A percentile compares a stretch with the other conserved stretches of the same genome.
phyloP scores from a whole-genome alignment of 1,140 invertebrate genomes.

The Trichoplusia ni region DNA sequence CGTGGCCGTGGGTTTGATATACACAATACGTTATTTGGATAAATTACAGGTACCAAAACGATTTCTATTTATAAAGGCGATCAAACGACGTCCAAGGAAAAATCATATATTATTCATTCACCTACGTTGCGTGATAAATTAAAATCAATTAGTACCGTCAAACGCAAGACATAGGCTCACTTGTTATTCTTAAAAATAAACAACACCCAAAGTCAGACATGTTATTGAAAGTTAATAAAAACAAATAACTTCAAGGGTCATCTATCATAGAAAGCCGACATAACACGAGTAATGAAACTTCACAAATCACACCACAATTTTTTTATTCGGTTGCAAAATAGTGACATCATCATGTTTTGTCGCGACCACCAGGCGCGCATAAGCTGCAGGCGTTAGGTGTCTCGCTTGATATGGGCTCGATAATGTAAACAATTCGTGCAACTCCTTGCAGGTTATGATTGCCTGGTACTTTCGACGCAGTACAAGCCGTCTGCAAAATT shows the following conservation, averaged over 20 bases:
- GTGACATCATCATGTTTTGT: conserved; percentile 52
- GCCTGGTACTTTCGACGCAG: conserved; percentile 19
- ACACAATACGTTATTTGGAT: too few relatives aligned
- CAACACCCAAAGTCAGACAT: conserved; percentile 8
- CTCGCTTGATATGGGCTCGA: conserved; percentile 38
- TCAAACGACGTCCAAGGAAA: too few relatives aligned
- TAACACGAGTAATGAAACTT: conserved; percentile 35
- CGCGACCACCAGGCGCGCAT: conserved; percentile 57
- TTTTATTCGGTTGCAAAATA: conserved; percentile 33
- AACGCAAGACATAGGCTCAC: too few relatives aligned
- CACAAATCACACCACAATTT: conserved; percentile 27
- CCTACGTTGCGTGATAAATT: too few relatives aligned
- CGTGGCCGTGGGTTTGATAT: too few relatives aligned
- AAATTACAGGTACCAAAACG: too few relatives aligned
- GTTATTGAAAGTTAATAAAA: conserved; percentile 14
- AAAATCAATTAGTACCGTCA: too few relatives aligned
- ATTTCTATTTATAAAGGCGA: too few relatives aligned
- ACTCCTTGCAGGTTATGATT: conserved; percentile 39
- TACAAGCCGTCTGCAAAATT: conserved; percentile 6
- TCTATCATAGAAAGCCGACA: conserved; percentile 19
- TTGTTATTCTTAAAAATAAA: conserved; percentile 2
- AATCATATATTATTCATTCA: too few relatives aligned
- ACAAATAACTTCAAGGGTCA: neutral
- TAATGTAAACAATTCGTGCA: conserved; percentile 45
- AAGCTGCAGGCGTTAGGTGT: conserved; percentile 42